phyloP scores from a whole-genome alignment of 2,888 invertebrate species.

The Caradrina kadenii region DNA sequence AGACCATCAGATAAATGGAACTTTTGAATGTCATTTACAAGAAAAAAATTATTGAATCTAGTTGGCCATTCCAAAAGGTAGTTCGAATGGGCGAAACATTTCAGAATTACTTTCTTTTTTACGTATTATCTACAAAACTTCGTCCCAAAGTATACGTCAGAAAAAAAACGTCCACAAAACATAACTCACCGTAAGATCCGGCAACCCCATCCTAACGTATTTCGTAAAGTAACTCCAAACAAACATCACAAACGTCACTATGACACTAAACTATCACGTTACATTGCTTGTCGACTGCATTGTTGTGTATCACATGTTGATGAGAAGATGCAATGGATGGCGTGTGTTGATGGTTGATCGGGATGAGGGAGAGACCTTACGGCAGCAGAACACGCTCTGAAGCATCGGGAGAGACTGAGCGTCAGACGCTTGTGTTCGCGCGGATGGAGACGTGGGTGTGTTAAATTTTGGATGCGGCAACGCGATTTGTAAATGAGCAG shows the following conservation, averaged over 20 bases:
- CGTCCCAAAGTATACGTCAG: conserved; percentile 13
- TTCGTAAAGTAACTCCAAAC: conserved; percentile 82
- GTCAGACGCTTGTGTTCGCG: conserved; percentile 59
- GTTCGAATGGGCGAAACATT: no score
- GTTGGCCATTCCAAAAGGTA: no score
- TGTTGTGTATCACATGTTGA: conserved; percentile 58
- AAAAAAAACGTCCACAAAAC: conserved; percentile 22
- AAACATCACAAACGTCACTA: conserved; percentile 82
- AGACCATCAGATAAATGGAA: no score
- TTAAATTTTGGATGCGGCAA: conserved; percentile 70
- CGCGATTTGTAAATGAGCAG: not conserved
- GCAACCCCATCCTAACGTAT: conserved; percentile 85
- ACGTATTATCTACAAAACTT: not conserved
- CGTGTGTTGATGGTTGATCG: conserved; percentile 43
- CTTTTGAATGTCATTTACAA: no score
- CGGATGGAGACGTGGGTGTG: conserved; percentile 40
- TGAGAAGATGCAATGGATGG: conserved; percentile 57
- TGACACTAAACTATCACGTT: conserved; percentile 66
- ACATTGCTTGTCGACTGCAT: conserved; percentile 52
- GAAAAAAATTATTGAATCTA: no score
- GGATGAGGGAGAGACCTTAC: conserved; percentile 79
- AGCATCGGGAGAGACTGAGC: conserved; percentile 85
- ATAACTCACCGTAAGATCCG: conserved; percentile 87
- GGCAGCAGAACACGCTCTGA: conserved; percentile 87
- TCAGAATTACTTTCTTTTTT: no score